Evolutionary conservation across 2,888 invertebrate genomes (phyloP), one percentile per base, ranked within the genome.

Genomic region (Pardosa pseudoannulata): DNA sequence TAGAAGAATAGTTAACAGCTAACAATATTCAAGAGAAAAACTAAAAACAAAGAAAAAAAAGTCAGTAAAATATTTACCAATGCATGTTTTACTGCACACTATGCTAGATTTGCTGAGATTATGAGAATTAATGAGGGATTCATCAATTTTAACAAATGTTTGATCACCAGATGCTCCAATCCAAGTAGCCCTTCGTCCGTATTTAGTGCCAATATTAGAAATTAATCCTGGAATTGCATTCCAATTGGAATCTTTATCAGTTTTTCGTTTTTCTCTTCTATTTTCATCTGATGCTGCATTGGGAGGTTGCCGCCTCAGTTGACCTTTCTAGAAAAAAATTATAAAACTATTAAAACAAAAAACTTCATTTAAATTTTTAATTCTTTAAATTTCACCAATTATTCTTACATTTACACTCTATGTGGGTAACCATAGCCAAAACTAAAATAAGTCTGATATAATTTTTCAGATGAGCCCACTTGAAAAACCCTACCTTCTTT

Each of bases 121-220:
- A 89, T 96, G 95, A 0, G 96, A 95, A 91, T 97, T 98, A 88
- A 98, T 96, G n/a, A 97, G 93, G 1, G 95, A 95, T 91, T 98
- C 97, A 89, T 98, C 97, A 76, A 98, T 94, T 91, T 96, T 96
- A 71, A 98, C 93, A 91, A 96, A 97, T 0, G 98, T 99, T 92
- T 97, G 96, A 93, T 99, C 98, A 0, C 97, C 98, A n/a, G 96
- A 96, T 3, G 98, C 98, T 0, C 96, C 96, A 19, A 98, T 94
- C 97, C 97, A 98, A 0, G 96, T 96, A 0, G 97, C 98, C 90
- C 96, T 94, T 89, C 97, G 94, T 0, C 97, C 96, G 92, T 95
- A 95, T 81, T 95, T 94, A 0, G 96, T 95, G 0, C 98, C 98
- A 65, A 97, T 94, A 73, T 95, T 95, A 0, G 96, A 95, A 36